Conservation (phyloP, 1,140 invertebrate species). For the Sweltsa coloradensis region DNA sequence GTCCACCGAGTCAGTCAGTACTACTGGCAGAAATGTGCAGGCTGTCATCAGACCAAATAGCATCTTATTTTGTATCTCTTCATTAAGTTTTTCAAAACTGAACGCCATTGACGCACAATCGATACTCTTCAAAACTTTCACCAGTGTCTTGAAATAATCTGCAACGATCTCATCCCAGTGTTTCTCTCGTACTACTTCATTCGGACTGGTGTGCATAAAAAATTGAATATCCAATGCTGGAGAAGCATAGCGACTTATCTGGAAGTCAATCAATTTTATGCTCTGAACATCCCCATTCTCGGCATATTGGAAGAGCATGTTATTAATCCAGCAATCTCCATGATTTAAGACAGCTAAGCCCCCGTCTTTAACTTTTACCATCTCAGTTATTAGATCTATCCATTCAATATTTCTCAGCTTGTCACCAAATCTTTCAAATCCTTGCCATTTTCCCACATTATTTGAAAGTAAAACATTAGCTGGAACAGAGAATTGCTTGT, state of each 20-base stretch:
- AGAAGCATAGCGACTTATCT: slow-evolving; percentile 34
- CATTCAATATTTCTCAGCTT: neutral
- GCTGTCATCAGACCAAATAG: slow-evolving; percentile 8
- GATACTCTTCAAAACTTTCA: slow-evolving; percentile 26
- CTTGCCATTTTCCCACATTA: neutral
- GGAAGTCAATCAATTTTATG: slow-evolving; percentile 34
- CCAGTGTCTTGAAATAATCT: slow-evolving; percentile 29
- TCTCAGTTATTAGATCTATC: neutral
- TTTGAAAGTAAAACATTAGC: neutral
- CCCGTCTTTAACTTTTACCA: neutral
- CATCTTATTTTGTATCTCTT: slow-evolving; percentile 5
- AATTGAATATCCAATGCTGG: slow-evolving; percentile 37
- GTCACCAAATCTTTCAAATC: neutral
- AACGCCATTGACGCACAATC: neutral
- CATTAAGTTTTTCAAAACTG: neutral
- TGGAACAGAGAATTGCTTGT: neutral
- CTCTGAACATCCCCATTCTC: slow-evolving; percentile 3
- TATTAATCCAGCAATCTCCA: slow-evolving; percentile 19
- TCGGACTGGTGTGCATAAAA: slow-evolving; percentile 31
- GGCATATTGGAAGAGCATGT: slow-evolving; percentile 16
- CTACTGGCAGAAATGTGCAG: neutral
- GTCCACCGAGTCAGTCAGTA: slow-evolving; percentile 3
- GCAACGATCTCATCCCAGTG: slow-evolving; percentile 28
- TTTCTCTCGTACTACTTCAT: slow-evolving; percentile 17
- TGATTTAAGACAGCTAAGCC: slow-evolving; percentile 8